Base-by-base conservation (phyloP, 2,113 vertebrate species). In the Phyllostomus discolor region DNA sequence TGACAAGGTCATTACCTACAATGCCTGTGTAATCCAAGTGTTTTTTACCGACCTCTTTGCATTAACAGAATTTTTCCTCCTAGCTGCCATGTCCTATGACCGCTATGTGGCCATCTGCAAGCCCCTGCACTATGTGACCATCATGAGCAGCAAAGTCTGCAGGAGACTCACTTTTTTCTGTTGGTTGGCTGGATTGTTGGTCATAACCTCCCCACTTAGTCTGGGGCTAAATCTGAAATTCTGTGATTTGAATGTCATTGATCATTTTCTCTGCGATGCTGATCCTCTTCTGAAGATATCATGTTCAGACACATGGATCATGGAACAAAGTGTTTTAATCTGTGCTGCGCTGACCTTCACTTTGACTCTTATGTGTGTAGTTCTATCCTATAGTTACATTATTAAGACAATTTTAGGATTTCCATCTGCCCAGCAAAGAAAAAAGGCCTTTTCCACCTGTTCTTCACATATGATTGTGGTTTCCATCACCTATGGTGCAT, bases 21-120 rank as follows among this genome's bases (percentile, higher is more conserved):
- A 67, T 70, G 50, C 50, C 28, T 91, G 48, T 70, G 6, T 26
- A 20, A 59, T 19, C 38, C 66, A 91, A 72, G 38, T 57, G 1
- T 70, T 91, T 81, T 70, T 91, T n/a, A 91, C 64, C 16, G 76
- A 57, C 28, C 48, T 81, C 7, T 82, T 57, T 28, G 78, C 12
- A 54, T 8, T 64, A 15, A 91, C 90, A 31, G 94, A 97, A 43
- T 97, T 90, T 89, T 95, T 94, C 19, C 83, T 97, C 9, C 70
- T 95, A 11, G 73, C 95, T 0, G 52, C 75, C 54, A 57, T 57
- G 54, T 57, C 54, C 20, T 57, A 57, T 57, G 54, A 57, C 54
- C 54, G 54, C 54, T 19, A 95, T 92, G 91, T 57, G 54, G 54
- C 54, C 54, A 57, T 57, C 20, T 57, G 54, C 20, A 57, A 57